phyloP scores from a whole-genome alignment of 2,797 vertebrate species.

The Siniperca undulata region DNA sequence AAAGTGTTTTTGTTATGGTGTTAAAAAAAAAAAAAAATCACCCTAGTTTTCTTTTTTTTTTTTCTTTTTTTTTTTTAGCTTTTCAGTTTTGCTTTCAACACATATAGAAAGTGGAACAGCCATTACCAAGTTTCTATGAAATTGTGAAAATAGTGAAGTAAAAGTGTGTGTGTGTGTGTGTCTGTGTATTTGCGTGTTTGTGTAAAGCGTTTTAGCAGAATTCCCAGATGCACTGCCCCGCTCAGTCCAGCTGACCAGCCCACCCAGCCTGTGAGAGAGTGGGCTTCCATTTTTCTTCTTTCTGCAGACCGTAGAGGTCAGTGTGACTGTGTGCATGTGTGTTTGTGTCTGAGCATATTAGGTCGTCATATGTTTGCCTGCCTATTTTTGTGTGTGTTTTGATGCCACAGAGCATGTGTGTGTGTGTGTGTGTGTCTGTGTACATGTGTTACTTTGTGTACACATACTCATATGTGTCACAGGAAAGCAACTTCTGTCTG shows the following conservation, averaged over 20 bases:
- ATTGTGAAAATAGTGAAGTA: conserved; percentile 22
- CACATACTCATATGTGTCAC: conserved; percentile 49
- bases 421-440: conserved; percentile 24
- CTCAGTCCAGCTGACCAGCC: conserved; percentile 80
- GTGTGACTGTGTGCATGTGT: conserved; percentile 31
- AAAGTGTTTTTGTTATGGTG: neutral
- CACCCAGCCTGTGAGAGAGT: conserved; percentile 85
- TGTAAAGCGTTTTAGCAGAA: conserved; percentile 78
- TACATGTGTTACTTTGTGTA: conserved; percentile 12
- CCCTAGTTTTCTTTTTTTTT: neutral
- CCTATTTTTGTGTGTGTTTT: conserved; percentile 38
- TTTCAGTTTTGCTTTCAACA: neutral
- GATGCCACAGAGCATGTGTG: conserved; percentile 23
- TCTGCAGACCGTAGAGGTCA: conserved; percentile 69
- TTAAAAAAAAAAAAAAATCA: neutral
- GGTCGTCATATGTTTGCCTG: conserved; percentile 30
- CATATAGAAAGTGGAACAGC: neutral
- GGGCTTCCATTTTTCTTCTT: conserved; percentile 80
- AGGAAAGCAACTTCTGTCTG: conserved; percentile 64
- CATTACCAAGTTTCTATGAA: conserved; percentile 7
- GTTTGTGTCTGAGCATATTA: conserved; percentile 28
- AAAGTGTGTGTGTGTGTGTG: conserved; percentile 44
- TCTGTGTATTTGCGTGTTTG: conserved; percentile 45
- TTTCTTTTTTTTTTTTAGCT: neutral
- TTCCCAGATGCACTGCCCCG: conserved; percentile 73